phyloP scores from a whole-genome alignment of 2,797 vertebrate genomes.

The Cheirogaleus major region DNA sequence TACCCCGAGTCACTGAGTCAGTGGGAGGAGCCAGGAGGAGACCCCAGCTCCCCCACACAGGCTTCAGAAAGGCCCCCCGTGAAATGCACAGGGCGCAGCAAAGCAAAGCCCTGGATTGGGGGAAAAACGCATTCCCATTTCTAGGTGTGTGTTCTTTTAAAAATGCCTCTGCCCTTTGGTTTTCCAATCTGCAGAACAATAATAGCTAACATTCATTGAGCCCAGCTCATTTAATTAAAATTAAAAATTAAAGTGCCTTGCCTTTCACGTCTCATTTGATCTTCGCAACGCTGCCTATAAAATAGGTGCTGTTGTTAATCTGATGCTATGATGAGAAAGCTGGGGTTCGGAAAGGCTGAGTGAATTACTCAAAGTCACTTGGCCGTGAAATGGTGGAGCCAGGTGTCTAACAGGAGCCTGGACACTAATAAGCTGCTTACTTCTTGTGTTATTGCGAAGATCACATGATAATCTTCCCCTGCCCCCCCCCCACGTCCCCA shows the following conservation, averaged over 20 bases:
- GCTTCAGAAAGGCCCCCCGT: neutral
- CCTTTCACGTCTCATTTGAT: neutral
- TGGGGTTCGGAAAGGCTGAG: neutral
- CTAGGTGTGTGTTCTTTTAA: neutral
- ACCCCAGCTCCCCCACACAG: neutral
- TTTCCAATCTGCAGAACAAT: neutral
- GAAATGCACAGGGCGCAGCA: accelerated
- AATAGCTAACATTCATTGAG: neutral
- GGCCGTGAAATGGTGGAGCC: neutral
- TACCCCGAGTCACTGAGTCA: accelerated
- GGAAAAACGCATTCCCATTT: neutral
- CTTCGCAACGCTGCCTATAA: neutral
- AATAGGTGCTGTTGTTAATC: neutral
- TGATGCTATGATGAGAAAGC: neutral
- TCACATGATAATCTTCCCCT: neutral
- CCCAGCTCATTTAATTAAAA: neutral
- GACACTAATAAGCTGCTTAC: neutral
- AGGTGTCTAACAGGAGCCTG: neutral
- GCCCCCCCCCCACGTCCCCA: neutral
- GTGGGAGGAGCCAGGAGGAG: neutral
- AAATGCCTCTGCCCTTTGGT: neutral
- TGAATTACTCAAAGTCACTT: neutral
- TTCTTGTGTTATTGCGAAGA: neutral
- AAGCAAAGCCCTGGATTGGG: neutral
- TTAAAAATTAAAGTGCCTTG: neutral